phyloP scores from a whole-genome alignment of 2,797 vertebrate genomes.

The Momotus momota region DNA sequence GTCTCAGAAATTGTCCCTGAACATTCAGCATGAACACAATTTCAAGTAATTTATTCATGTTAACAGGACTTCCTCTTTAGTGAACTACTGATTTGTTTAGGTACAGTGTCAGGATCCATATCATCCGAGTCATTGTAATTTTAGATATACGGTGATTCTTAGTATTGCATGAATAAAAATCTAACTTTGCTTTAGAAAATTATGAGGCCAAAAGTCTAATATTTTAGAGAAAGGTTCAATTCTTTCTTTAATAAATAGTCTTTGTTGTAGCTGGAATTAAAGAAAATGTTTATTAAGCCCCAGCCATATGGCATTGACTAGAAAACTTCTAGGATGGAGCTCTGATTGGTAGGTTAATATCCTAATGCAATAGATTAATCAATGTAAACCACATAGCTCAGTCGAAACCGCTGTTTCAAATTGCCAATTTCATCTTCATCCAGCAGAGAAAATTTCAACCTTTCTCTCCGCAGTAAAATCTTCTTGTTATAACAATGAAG shows the following conservation, averaged over 20 bases:
- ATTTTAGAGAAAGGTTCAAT: not conserved
- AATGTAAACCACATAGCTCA: constrained; percentile 74
- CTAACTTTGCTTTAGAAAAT: not conserved
- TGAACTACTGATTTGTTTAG: not conserved
- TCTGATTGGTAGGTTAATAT: constrained; percentile 73
- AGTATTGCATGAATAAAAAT: not conserved
- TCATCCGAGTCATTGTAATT: not conserved
- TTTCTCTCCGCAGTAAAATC: constrained; percentile 70
- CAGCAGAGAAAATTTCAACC: constrained; percentile 79
- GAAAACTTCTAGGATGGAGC: constrained; percentile 32
- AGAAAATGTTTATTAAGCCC: constrained; percentile 60
- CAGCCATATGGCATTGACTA: constrained; percentile 63
- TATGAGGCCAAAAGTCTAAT: not conserved
- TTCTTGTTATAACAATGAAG: constrained; percentile 76
- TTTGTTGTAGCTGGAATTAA: constrained; percentile 40
- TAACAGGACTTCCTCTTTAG: not conserved
- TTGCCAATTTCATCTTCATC: constrained; percentile 77
- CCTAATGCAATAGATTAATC: constrained; percentile 76
- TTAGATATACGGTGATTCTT: not conserved
- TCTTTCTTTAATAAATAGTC: constrained; percentile 12
- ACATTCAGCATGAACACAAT: not conserved
- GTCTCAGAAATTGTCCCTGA: not conserved
- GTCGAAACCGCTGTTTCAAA: constrained; percentile 74
- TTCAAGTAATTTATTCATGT: not conserved
- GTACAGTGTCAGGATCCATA: not conserved